Conservation (phyloP, 2,888 invertebrate genomes). For the Gastrophysa polygoni region DNA sequence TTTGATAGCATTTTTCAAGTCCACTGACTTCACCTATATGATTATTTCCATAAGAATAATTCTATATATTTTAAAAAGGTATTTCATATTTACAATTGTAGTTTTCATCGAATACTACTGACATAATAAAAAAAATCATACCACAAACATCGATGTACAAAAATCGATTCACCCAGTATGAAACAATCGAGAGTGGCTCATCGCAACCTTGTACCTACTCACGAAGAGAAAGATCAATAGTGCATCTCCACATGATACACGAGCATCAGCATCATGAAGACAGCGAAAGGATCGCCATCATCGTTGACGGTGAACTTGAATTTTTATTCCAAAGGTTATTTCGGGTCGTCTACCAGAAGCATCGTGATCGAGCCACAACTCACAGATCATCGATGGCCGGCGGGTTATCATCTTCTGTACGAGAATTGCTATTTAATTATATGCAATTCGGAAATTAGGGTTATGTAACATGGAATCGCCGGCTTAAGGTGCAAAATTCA, state of each 20-base stretch:
- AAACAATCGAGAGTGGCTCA: conserved; percentile 10
- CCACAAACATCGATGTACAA: too few relatives aligned
- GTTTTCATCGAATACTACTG: too few relatives aligned
- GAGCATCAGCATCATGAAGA: background rate
- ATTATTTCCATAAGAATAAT: too few relatives aligned
- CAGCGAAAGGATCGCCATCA: conserved; percentile 23
- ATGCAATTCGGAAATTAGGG: too few relatives aligned
- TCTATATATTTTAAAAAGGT: too few relatives aligned
- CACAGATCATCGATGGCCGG: background rate
- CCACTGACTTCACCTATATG: too few relatives aligned
- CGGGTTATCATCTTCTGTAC: background rate
- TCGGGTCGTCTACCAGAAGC: conserved; percentile 32
- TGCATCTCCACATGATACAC: background rate
- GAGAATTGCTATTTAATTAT: background rate
- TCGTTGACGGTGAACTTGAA: conserved; percentile 38
- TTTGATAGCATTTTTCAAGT: too few relatives aligned
- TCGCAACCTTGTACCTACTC: conserved; percentile 8
- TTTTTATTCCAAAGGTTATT: conserved; percentile 36
- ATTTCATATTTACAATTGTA: too few relatives aligned
- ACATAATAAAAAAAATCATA: too few relatives aligned
- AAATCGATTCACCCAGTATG: background rate
- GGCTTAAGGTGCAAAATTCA: too few relatives aligned
- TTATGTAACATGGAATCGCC: too few relatives aligned
- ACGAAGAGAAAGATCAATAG: conserved; percentile 6
- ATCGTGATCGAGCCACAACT: conserved; percentile 7